Percentiles rank a stretch among this genome's conserved stretches.
phyloP scores from a whole-genome alignment of 2,888 invertebrate species.

The Blastobasis lacticolella region DNA sequence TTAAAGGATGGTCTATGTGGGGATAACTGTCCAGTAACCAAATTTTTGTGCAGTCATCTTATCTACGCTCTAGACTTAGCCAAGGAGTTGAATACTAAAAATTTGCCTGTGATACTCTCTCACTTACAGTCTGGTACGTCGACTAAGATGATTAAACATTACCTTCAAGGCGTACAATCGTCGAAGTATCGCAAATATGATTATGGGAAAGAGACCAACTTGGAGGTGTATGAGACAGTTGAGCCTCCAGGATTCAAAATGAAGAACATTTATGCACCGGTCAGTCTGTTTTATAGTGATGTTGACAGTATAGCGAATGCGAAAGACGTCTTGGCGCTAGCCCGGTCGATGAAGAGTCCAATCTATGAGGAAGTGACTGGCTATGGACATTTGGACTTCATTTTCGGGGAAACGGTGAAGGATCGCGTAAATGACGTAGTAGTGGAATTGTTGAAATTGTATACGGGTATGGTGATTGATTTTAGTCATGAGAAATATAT shows the following conservation, averaged over 20 bases:
- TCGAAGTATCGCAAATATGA: conserved; percentile 44
- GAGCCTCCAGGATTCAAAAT: conserved; percentile 42
- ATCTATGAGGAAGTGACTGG: too few relatives aligned
- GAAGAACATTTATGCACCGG: conserved; percentile 36
- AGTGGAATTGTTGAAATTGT: too few relatives aligned
- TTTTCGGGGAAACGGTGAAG: too few relatives aligned
- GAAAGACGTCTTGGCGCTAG: conserved; percentile 70
- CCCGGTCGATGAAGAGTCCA: conserved; percentile 11
- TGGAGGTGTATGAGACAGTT: conserved; percentile 31
- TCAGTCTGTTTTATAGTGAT: conserved; percentile 48
- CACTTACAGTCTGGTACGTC: conserved; percentile 69
- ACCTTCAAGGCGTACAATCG: conserved; percentile 56
- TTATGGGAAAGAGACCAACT: conserved; percentile 38
- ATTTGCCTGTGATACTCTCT: conserved; percentile 7
- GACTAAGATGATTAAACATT: conserved; percentile 67
- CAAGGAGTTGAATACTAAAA: conserved; percentile 15
- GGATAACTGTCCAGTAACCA: conserved; percentile 21
- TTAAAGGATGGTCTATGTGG: conserved; percentile 41
- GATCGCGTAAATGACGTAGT: too few relatives aligned
- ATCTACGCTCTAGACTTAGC: conserved; percentile 24
- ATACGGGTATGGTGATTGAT: too few relatives aligned
- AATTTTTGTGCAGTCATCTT: conserved; percentile 29
- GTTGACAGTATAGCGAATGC: conserved; percentile 79
- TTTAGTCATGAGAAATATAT: too few relatives aligned
- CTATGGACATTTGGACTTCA: too few relatives aligned